A percentile compares a stretch with the other conserved stretches of the same genome.
Evolutionary conservation across 2,113 vertebrate species (phyloP).

Genomic region (Ranitomeya imitator): DNA sequence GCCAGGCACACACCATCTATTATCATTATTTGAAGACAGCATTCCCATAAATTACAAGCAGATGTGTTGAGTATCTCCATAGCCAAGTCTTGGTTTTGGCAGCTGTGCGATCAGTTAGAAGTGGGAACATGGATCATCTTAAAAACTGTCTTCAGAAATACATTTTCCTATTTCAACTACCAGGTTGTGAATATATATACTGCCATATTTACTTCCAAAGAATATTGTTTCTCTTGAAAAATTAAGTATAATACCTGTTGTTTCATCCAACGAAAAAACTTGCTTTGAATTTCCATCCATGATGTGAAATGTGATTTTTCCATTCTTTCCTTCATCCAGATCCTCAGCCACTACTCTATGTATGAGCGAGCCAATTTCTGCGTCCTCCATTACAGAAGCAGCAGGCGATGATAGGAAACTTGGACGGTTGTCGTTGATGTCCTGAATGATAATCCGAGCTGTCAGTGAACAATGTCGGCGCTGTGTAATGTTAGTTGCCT

Average conservation of each 20-base stretch:
- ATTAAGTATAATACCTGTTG: constrained; percentile 77
- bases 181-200: constrained; percentile 16
- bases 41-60: constrained; percentile 18
- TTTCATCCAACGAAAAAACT: constrained; percentile 78
- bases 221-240: constrained; percentile 12
- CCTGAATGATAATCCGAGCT: constrained; percentile 81
- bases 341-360: constrained; percentile 81
- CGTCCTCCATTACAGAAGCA: constrained; percentile 75
- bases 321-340: constrained; percentile 80
- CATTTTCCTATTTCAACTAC: constrained; percentile 25
- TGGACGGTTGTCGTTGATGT: constrained; percentile 88
- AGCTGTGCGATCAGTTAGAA: constrained; percentile 19
- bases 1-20: constrained; percentile 18
- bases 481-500: constrained; percentile 71
- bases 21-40: constrained; percentile 26
- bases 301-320: constrained; percentile 76
- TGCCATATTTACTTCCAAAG: constrained; percentile 20
- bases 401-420: constrained; percentile 72
- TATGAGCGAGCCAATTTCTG: constrained; percentile 76
- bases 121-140: constrained; percentile 34
- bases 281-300: constrained; percentile 78
- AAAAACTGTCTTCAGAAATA: constrained; percentile 19
- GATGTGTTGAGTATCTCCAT: constrained; percentile 26
- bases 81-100: constrained; percentile 22
- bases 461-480: constrained; percentile 70